Conservation (phyloP, 1,140 invertebrate genomes). For the Trichogramma pretiosum region DNA sequence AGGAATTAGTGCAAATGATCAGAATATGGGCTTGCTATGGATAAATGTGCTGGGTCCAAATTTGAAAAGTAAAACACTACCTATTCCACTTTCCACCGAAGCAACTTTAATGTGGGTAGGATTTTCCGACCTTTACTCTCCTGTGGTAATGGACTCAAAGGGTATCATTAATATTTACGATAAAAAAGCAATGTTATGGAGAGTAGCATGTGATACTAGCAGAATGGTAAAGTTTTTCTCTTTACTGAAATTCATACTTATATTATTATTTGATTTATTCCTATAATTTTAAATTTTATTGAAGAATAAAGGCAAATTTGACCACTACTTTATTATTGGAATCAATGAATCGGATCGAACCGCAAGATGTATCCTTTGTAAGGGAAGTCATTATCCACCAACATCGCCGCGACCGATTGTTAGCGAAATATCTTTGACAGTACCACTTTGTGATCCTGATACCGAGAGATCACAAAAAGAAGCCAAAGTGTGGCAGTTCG, state of each 20-base stretch:
- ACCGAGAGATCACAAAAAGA: slow-evolving; percentile 77
- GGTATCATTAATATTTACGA: slow-evolving; percentile 60
- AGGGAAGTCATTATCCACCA: slow-evolving; percentile 76
- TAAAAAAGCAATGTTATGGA: slow-evolving; percentile 60
- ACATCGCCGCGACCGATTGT: slow-evolving; percentile 78
- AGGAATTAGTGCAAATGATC: no score
- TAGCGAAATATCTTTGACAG: slow-evolving; percentile 57
- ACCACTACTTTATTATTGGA: slow-evolving; percentile 74
- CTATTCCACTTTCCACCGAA: slow-evolving; percentile 61
- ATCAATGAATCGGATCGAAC: slow-evolving; percentile 67
- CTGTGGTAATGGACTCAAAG: slow-evolving; percentile 56
- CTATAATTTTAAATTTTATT: slow-evolving; percentile 22
- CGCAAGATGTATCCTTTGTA: slow-evolving; percentile 75
- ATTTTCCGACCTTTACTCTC: slow-evolving; percentile 69
- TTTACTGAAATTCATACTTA: slow-evolving; percentile 6
- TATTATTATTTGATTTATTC: background rate
- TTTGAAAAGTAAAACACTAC: slow-evolving; percentile 46
- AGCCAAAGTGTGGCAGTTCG: slow-evolving; percentile 60
- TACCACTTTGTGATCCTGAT: slow-evolving; percentile 72
- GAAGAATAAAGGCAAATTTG: slow-evolving; percentile 60
- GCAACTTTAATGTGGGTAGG: slow-evolving; percentile 73
- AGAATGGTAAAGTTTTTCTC: slow-evolving; percentile 47
- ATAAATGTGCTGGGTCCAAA: slow-evolving; percentile 36
- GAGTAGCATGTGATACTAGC: slow-evolving; percentile 65
- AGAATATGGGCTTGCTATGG: slow-evolving; percentile 52